Base-by-base conservation (phyloP, 2,888 invertebrate species). In the Ryuthela nishihirai region DNA sequence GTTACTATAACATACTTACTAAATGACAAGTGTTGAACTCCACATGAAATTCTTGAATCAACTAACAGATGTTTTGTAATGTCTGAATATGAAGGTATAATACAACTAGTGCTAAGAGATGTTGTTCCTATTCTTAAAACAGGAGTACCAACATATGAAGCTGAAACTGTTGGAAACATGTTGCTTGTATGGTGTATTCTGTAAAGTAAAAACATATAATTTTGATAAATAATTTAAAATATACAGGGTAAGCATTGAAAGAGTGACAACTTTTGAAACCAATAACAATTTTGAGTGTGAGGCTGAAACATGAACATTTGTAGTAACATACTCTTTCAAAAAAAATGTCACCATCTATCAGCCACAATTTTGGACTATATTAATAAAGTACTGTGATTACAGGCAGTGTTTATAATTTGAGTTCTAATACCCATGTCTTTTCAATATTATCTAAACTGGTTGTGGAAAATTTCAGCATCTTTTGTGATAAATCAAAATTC, bases 51-150 rank as follows among this genome's bases (percentile, higher is more conserved):
- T 23, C 40, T 44, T 24, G 59, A 53, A 44, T 59, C 53, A 32
- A 35, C 12, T 34, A 59, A 26, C 15, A 59, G 36, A 9, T 42
- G 36, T 40, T 59, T 59, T 2, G 59, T 53, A 24, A 59, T 24
- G 39, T 59, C 53, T 10, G 59, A 59, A 35, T 59, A 59, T n/a
- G 59, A 53, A 6, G 59, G 48, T 39, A 53, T 21, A 18, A 59
- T 59, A 18, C 59, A 59, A 21, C 48, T 59, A 34, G 59, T 59
- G 25, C 53, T 59, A 26, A 59, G 45, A n/a, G 42, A 41, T 36
- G 38, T 46, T 32, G 35, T 47, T n/a, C 47, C 59, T 36, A 43
- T 5, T 25, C 47, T 24, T 9, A 40, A 12, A 9, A 42, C 46
- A 35, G 43, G 24, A 17, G 21, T 50, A 20, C 42, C 45, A 36